Evolutionary conservation across 92 coral and sea anemone genomes (phyloP).

Genomic region (Ricordea florida): DNA sequence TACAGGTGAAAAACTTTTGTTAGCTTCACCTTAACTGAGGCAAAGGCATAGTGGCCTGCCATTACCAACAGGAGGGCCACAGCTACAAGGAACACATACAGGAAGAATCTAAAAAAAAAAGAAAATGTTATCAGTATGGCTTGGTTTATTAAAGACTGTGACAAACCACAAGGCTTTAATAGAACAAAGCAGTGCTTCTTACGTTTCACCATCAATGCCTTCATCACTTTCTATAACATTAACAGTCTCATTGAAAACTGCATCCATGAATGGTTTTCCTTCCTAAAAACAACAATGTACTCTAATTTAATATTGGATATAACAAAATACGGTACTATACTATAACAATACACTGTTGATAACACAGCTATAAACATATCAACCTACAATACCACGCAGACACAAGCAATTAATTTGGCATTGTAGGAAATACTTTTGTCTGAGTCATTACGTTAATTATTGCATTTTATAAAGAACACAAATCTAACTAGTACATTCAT

Average conservation of each 20-base stretch:
- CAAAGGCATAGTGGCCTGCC: conserved; percentile 89
- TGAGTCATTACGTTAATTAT: no score
- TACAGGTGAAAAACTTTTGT: no score
- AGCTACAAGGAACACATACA: conserved; percentile 93
- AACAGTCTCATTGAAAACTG: conserved; percentile 97
- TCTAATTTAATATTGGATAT: no score
- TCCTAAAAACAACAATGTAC: conserved; percentile 64
- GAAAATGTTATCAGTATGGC: neutral
- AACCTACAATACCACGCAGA: no score
- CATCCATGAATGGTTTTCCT: conserved; percentile 91
- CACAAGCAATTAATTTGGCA: no score
- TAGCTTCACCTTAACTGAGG: conserved; percentile 86
- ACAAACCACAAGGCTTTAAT: neutral
- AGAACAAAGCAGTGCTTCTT: conserved; percentile 9
- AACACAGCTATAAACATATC: no score
- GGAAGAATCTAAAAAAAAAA: conserved; percentile 77
- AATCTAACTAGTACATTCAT: no score
- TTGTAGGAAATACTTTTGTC: no score
- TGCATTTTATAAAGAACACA: no score
- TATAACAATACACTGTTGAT: neutral
- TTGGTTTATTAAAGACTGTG: no score
- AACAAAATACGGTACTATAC: neutral
- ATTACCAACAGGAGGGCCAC: conserved; percentile 76
- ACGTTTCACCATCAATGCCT: conserved; percentile 99
- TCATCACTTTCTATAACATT: conserved; percentile 91